Percentiles rank a stretch among this genome's conserved stretches.
Evolutionary conservation across 1,140 invertebrate genomes (phyloP).

Genomic region (Drosophila kikkawai): DNA sequence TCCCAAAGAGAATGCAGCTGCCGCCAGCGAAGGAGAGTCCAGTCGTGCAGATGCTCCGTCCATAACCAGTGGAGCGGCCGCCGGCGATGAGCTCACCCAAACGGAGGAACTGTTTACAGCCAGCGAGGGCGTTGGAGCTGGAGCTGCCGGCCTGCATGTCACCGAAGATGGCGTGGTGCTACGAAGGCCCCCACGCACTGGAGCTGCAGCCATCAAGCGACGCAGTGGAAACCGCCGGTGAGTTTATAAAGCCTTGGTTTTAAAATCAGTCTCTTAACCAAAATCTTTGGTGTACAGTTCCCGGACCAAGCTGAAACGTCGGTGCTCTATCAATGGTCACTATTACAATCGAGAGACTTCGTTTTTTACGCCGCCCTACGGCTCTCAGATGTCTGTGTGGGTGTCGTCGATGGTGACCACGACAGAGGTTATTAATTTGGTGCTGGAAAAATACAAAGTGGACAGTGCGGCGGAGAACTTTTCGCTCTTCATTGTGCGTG

Average conservation of each 20-base stretch:
- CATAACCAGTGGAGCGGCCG: conserved; percentile 75
- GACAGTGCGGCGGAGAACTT: conserved; percentile 92
- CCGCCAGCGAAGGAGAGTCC: conserved; percentile 69
- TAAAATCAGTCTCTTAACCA: not conserved
- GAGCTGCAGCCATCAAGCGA: conserved; percentile 90
- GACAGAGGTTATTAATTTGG: conserved; percentile 92
- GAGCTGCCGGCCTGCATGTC: conserved; percentile 74
- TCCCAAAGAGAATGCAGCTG: conserved; percentile 64
- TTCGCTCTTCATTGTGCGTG: conserved; percentile 92
- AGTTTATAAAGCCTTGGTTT: not conserved
- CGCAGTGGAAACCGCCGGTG: conserved; percentile 88
- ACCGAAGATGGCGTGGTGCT: conserved; percentile 83
- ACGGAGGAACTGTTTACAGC: conserved; percentile 73
- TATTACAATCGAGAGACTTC: conserved; percentile 95
- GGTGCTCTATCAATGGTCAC: conserved; percentile 95
- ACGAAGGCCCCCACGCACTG: conserved; percentile 85
- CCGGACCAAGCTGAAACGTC: conserved; percentile 89
- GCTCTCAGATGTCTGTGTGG: conserved; percentile 94
- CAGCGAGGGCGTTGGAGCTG: conserved; percentile 68
- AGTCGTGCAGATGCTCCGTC: conserved; percentile 73
- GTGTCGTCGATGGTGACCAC: conserved; percentile 93
- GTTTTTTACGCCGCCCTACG: conserved; percentile 93
- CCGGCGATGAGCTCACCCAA: conserved; percentile 80
- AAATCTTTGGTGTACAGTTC: conserved; percentile 85
- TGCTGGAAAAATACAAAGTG: conserved; percentile 95